Base-by-base conservation (phyloP, 2,888 invertebrate species). In the Aromia moschata region DNA sequence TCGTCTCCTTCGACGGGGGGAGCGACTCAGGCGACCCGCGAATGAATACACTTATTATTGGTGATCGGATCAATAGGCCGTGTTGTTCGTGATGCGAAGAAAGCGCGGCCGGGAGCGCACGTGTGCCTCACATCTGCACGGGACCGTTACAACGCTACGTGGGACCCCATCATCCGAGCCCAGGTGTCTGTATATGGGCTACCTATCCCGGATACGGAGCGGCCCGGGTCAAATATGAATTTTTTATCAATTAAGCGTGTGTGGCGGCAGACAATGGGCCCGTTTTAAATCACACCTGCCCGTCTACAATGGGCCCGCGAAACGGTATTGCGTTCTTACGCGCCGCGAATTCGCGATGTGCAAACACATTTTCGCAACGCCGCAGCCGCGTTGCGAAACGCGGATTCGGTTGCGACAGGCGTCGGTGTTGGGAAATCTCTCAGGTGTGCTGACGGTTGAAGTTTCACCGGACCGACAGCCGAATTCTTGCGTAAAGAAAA, bases 61-160 rank as follows among this genome's bases (percentile, higher is more conserved):
- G 53, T 55, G 40, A 37, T 31, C 3, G 31, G 44, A 65, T 65
- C 65, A 65, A 65, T 62, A 62, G 60, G 54, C 51, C 58, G 46
- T 58, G 61, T n/a, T 62, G 62, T 61, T 58, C 58, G 38, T 16
- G 56, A 53, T 53, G 40, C 37, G 55, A 61, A 53, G 70, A 70
- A 72, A 69, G 72, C 70, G 67, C 60, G 58, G 71, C 71, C 75
- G 74, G 74, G 73, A 74, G 75, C 41, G 72, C 75, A 74, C 74
- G 74, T 75, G 74, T 72, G 65, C 67, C 65, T 60, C 68, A 72
- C 65, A 65, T 65, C 65, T 76, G 76, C 72, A 72, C 65, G 68
- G 70, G 68, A 70, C 76, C 74, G 76, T 76, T 75, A 75, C 64
- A 70, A 74, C 74, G 76, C 75, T 75, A 75, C 64, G 65, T 62